phyloP scores from a whole-genome alignment of 2,888 invertebrate genomes.

The Parnassius mnemosyne region DNA sequence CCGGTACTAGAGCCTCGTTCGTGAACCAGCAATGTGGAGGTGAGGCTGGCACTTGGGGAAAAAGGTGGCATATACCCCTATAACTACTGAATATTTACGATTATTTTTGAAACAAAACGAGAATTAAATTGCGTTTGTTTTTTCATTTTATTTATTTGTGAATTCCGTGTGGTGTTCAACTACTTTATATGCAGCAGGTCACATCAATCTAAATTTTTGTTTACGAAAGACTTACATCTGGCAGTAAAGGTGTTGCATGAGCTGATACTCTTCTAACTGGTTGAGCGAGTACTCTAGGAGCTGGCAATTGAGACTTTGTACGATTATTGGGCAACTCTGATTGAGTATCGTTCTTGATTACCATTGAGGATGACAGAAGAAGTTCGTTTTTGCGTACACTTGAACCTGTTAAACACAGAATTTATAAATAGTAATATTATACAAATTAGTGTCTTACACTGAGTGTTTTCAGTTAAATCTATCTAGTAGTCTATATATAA shows the following conservation, averaged over 20 bases:
- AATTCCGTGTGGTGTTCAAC: background rate
- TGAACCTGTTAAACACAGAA: constrained; percentile 48
- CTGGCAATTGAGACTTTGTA: constrained; percentile 52
- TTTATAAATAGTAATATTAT: too few relatives aligned
- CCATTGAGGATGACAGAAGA: constrained; percentile 80
- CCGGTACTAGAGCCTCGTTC: too few relatives aligned
- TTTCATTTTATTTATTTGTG: background rate
- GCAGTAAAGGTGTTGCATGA: constrained; percentile 61
- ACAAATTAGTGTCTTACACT: too few relatives aligned
- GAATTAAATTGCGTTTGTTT: too few relatives aligned
- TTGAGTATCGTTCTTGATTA: constrained; percentile 89
- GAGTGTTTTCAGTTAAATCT: too few relatives aligned
- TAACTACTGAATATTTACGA: too few relatives aligned
- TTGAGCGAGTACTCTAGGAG: constrained; percentile 56
- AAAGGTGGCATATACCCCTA: too few relatives aligned
- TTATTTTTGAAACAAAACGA: too few relatives aligned
- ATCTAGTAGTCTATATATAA: too few relatives aligned
- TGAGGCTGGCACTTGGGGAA: too few relatives aligned
- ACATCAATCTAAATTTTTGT: background rate
- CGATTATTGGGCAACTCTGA: constrained; percentile 84
- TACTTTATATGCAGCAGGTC: background rate
- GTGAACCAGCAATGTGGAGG: too few relatives aligned
- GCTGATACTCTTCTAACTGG: constrained; percentile 66
- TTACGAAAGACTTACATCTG: constrained; percentile 54
- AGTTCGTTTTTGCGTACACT: constrained; percentile 80